These are phyloP conservation scores for Bombylius discolor DNA, from an alignment of 2,888 invertebrate species.

Conservation along the genomic window DNA sequence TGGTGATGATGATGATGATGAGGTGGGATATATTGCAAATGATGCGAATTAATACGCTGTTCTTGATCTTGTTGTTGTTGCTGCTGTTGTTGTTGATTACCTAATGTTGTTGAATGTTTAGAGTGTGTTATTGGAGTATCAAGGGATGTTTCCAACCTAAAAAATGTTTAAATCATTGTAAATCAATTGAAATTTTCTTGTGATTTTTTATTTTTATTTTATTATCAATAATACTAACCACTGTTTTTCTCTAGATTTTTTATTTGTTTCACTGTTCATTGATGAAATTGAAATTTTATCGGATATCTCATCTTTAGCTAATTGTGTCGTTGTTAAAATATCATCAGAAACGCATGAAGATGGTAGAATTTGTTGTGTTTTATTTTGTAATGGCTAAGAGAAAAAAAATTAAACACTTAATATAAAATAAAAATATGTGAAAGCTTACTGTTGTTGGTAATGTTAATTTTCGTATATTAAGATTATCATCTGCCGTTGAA, in stretches of 20 bases:
- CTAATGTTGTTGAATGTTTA: slow-evolving; percentile 1
- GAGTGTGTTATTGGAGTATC: slow-evolving; percentile 29
- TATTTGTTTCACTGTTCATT: slow-evolving; percentile 26
- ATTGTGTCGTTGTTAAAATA: slow-evolving; percentile 7
- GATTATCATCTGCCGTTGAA: slow-evolving; percentile 9
- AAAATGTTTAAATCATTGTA: not conserved
- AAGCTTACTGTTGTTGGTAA: not conserved
- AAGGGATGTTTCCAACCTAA: slow-evolving; percentile 31
- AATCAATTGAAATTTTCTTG: not conserved
- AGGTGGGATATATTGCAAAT: not conserved
- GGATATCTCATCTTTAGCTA: slow-evolving; percentile 6
- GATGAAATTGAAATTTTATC: slow-evolving; percentile 33
- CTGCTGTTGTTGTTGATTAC: not conserved
- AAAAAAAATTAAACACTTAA: not conserved
- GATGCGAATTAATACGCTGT: no score
- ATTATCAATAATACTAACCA: slow-evolving; percentile 20
- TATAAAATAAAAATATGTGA: not conserved
- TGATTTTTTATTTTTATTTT: not conserved
- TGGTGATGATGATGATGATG: not conserved
- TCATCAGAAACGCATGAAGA: slow-evolving; percentile 18
- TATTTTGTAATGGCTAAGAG: not conserved
- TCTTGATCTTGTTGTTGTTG: not conserved
- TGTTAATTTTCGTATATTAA: slow-evolving; percentile 3
- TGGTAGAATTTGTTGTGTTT: slow-evolving; percentile 8
- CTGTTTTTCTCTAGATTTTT: slow-evolving; percentile 30